phyloP scores from a whole-genome alignment of 2,888 invertebrate species.

The Hirtodrosophila trivittata region DNA sequence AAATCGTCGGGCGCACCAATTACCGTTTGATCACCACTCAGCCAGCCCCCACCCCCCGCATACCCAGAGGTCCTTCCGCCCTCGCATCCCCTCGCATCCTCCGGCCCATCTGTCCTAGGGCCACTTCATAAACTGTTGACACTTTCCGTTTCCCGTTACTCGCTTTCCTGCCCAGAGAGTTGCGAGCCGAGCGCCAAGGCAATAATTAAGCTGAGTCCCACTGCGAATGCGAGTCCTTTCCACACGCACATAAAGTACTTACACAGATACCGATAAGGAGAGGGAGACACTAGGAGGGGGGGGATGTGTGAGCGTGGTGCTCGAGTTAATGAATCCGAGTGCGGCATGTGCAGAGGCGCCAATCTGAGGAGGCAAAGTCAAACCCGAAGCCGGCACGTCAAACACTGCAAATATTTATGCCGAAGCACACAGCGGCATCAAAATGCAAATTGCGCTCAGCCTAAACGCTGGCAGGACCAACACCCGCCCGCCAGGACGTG shows the following conservation, averaged over 20 bases:
- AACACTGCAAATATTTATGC: conserved; percentile 80
- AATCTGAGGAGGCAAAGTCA: conserved; percentile 32
- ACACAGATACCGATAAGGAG: conserved; percentile 6
- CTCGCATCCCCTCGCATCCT: neutral
- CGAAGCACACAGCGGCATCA: conserved; percentile 58
- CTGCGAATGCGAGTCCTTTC: conserved; percentile 47
- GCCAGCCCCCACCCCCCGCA: conserved; percentile 1
- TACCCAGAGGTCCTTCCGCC: neutral
- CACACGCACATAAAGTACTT: conserved; percentile 24
- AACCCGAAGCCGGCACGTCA: conserved; percentile 60
- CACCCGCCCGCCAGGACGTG: no score
- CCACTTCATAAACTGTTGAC: conserved; percentile 69
- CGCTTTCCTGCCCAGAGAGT: conserved; percentile 4
- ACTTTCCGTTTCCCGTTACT: conserved; percentile 45
- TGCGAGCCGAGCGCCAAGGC: conserved; percentile 40
- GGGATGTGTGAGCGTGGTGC: conserved; percentile 32
- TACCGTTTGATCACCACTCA: conserved; percentile 63
- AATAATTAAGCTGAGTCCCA: conserved; percentile 66
- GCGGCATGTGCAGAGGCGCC: conserved; percentile 18
- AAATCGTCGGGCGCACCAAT: conserved; percentile 72
- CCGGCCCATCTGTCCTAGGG: neutral
- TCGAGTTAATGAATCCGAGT: conserved; percentile 73
- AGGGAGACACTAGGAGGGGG: neutral
- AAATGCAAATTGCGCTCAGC: conserved; percentile 71
- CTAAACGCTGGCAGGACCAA: conserved; percentile 60